phyloP scores from a whole-genome alignment of 2,797 vertebrate genomes.

The Phoebastria nigripes region DNA sequence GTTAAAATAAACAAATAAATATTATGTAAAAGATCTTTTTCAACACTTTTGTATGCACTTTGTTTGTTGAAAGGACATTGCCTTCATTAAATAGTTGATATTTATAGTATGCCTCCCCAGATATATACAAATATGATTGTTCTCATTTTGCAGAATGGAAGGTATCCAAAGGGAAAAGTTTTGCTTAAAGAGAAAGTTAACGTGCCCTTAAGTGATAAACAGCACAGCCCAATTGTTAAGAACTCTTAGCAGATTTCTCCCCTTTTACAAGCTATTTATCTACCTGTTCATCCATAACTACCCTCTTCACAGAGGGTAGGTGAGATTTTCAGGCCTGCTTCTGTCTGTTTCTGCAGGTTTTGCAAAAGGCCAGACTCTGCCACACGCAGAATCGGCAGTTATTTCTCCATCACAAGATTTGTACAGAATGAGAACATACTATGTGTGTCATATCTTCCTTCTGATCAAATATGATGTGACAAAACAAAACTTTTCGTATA shows the following conservation, averaged over 20 bases:
- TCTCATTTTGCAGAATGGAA: neutral
- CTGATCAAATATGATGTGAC: neutral
- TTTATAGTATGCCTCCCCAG: neutral
- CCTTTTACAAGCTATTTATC: neutral
- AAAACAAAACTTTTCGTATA: neutral
- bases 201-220: neutral
- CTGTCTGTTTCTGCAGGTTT: neutral
- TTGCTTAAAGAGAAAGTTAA: neutral
- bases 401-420: neutral
- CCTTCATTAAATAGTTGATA: neutral
- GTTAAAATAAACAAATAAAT: neutral
- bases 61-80: neutral
- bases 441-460: neutral
- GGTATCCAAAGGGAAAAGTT: neutral
- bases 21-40: neutral
- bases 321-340: neutral
- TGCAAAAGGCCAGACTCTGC: neutral
- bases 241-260: neutral
- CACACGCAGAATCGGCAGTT: neutral
- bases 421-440: neutral
- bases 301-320: neutral
- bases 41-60: neutral
- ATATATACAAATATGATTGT: neutral
- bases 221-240: neutral
- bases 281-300: neutral